These are phyloP conservation scores for Trichogramma pretiosum DNA, from an alignment of 1,140 invertebrate species.

Conservation along the genomic window DNA sequence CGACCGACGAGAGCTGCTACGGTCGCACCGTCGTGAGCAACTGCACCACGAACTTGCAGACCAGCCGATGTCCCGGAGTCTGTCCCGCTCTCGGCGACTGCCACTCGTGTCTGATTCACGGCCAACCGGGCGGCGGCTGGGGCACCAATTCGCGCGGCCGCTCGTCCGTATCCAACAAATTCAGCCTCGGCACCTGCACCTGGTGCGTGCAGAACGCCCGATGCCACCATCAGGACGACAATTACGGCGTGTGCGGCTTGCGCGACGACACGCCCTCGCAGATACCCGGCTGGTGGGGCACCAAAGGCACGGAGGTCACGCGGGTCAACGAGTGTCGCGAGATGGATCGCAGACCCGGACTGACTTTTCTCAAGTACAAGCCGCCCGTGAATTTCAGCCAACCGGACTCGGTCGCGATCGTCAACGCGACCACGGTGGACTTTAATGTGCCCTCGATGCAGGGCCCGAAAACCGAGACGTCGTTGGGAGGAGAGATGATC, in stretches of 20 bases:
- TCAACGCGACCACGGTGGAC: slow-evolving; percentile 75
- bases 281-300: slow-evolving; percentile 81
- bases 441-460: slow-evolving; percentile 58
- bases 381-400: slow-evolving; percentile 76
- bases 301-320: slow-evolving; percentile 69
- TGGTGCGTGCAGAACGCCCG: slow-evolving; percentile 89
- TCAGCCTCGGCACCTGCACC: slow-evolving; percentile 69
- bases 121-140: slow-evolving; percentile 44
- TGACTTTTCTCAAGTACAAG: slow-evolving; percentile 81
- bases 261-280: slow-evolving; percentile 67
- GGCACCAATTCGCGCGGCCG: slow-evolving; percentile 38
- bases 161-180: slow-evolving; percentile 63
- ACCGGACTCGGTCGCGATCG: slow-evolving; percentile 74
- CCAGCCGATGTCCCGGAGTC: slow-evolving; percentile 76
- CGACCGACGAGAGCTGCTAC: slow-evolving; percentile 71
- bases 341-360: slow-evolving; percentile 72
- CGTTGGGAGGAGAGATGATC: slow-evolving; percentile 60
- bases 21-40: slow-evolving; percentile 70
- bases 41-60: slow-evolving; percentile 81
- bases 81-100: slow-evolving; percentile 81
- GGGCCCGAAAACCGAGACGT: slow-evolving; percentile 55
- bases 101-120: slow-evolving; percentile 77
- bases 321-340: slow-evolving; percentile 68
- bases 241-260: slow-evolving; percentile 69
- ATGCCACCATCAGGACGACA: slow-evolving; percentile 81